Base-by-base conservation (phyloP, 2,888 invertebrate species). In the Drosophila ezoana region DNA sequence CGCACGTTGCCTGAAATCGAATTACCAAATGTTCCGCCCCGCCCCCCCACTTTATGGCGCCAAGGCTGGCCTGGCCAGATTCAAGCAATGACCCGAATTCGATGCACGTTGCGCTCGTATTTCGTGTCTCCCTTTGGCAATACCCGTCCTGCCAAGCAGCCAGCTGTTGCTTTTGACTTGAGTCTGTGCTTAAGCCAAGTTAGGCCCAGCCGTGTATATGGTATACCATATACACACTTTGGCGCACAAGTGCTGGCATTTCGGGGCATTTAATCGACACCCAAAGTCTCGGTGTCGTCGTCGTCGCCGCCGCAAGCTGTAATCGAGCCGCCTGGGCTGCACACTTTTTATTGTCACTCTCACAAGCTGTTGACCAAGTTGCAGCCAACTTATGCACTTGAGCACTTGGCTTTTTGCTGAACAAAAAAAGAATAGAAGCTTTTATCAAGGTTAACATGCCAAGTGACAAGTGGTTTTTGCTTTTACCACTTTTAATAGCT, bases 401-500 rank as follows among this genome's bases (percentile, higher is more conserved):
- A 82, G 57, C 67, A 65, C 69, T 70, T 58, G 51, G 65, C 51
- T 66, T 75, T 60, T 61, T 58, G 13, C 20, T 51, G 48, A 41
- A 8, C 28, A 28, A 28, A 49, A 48, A 28, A 56, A 48, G 60
- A 60, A 52, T 52, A 62, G 64, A 81, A 82, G 72, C 53, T 65
- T 58, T 69, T 68, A 87, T 87, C 83, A 83, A 83, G 83, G 83
- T 85, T 78, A 89, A 81, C 83, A 35, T 84, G 89, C 63, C 76
- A 67, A 71, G 65, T 59, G 70, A 56, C 80, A 76, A 86, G 70
- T 84, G 77, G 62, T 68, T 77, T 68, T 77, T 58, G 60, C 72
- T 79, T 86, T 83, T 88, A 72, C 79, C 75, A 60, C 62, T 37
- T 45, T 58, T 73, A 62, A 67, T 64, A 51, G 38, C 59, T 54